phyloP scores from a whole-genome alignment of 2,797 vertebrate genomes.

The Amblyraja radiata region DNA sequence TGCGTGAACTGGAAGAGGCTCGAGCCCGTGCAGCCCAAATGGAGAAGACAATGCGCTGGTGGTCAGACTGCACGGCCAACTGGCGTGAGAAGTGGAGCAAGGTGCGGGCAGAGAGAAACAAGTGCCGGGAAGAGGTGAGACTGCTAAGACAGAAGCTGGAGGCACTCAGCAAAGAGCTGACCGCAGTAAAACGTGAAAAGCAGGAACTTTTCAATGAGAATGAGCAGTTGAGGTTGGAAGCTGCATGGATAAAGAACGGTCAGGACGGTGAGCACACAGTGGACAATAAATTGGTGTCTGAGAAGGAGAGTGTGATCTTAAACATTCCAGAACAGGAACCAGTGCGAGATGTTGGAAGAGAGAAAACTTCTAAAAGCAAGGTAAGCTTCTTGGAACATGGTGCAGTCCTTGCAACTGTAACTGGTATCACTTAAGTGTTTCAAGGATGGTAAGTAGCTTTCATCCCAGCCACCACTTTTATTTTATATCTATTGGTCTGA shows the following conservation, averaged over 20 bases:
- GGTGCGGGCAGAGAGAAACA: constrained; percentile 85
- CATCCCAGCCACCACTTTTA: not conserved
- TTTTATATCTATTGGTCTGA: too few species aligned
- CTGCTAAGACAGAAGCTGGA: constrained; percentile 79
- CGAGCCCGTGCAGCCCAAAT: constrained; percentile 85
- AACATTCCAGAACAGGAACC: constrained; percentile 73
- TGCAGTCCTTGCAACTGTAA: not conserved
- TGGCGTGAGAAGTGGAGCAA: constrained; percentile 99
- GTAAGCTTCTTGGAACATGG: constrained; percentile 40
- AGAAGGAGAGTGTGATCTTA: constrained; percentile 44
- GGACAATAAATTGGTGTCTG: constrained; percentile 48
- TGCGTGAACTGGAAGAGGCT: constrained; percentile 90
- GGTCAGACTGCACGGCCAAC: constrained; percentile 95
- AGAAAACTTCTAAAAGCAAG: constrained; percentile 60
- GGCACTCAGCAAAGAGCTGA: constrained; percentile 81
- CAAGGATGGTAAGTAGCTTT: not conserved
- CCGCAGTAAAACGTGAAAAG: constrained; percentile 65
- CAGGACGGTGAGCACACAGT: constrained; percentile 39
- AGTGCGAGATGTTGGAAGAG: constrained; percentile 72
- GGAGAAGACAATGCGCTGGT: constrained; percentile 99
- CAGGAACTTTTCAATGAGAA: constrained; percentile 65
- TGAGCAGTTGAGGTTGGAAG: constrained; percentile 56
- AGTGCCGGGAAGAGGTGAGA: constrained; percentile 79
- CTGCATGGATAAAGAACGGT: constrained; percentile 45
- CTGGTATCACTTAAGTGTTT: not conserved